Conservation (phyloP, 2,113 vertebrate genomes). For the Rhinopithecus roxellana region DNA sequence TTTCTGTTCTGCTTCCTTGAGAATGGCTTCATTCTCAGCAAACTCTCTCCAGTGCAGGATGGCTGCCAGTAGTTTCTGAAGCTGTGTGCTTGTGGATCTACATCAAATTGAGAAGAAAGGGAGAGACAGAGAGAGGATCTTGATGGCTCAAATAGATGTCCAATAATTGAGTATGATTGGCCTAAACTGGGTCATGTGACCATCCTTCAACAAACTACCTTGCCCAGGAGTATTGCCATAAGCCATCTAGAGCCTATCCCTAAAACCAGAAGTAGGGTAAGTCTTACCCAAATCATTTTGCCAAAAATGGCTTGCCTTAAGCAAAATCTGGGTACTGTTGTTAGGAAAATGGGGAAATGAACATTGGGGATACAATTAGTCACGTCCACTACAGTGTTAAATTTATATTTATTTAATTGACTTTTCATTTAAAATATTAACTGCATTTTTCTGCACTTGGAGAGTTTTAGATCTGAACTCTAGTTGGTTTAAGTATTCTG, state of each 20-base stretch:
- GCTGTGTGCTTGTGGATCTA: neutral
- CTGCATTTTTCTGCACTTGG: slow-evolving; percentile 2
- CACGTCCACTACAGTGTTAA: neutral
- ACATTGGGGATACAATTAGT: neutral
- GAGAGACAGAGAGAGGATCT: neutral
- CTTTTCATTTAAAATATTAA: slow-evolving; percentile 36
- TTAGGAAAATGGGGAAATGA: neutral
- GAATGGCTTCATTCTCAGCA: slow-evolving; percentile 2
- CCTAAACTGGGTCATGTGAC: neutral
- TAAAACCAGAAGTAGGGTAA: neutral
- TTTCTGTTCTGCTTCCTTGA: neutral
- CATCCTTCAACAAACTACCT: neutral
- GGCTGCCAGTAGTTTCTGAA: neutral
- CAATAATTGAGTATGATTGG: neutral
- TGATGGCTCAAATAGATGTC: neutral
- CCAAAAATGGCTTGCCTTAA: neutral
- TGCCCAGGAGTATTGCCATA: neutral
- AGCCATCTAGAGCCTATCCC: neutral
- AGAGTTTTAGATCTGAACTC: neutral
- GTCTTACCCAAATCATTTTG: neutral
- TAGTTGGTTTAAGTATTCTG: neutral
- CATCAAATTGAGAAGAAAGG: neutral
- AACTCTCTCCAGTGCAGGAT: neutral
- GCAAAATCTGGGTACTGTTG: neutral
- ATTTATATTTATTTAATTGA: neutral